Evolutionary conservation across 2,888 invertebrate genomes (phyloP).

Genomic region (Eugnorisma glareosa): DNA sequence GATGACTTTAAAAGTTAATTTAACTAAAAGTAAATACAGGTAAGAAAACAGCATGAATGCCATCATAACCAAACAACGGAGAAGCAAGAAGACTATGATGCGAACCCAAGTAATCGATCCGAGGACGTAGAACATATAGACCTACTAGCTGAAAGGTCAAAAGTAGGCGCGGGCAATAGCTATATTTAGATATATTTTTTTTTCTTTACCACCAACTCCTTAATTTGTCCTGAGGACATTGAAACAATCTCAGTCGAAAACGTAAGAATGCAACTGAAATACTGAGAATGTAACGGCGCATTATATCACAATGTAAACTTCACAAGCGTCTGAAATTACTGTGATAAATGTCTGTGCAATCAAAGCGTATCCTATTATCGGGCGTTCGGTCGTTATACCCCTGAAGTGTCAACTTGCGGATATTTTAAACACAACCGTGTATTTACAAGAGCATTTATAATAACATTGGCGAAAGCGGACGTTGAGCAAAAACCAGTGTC

Average conservation of each 20-base stretch:
- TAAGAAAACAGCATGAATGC: background rate
- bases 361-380: conserved; percentile 64
- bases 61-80: conserved; percentile 6
- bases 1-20: background rate
- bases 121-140: background rate
- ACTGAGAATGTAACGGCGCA: conserved; percentile 11
- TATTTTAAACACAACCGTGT: conserved; percentile 53
- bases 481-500: conserved; percentile 50
- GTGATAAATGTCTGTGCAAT: conserved; percentile 58
- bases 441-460: conserved; percentile 59
- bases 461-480: conserved; percentile 50
- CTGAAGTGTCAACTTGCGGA: conserved; percentile 54
- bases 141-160: background rate
- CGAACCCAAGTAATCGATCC: background rate
- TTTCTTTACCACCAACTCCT: background rate
- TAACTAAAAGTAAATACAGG: conserved; percentile 6
- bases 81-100: background rate
- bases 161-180: background rate
- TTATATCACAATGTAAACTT: conserved; percentile 45
- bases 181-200: background rate
- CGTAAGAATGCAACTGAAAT: conserved; percentile 3
- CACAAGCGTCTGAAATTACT: conserved; percentile 34
- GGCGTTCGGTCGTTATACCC: conserved; percentile 66
- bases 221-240: background rate
- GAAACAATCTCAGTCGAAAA: background rate